Evolutionary conservation across 2,797 vertebrate species (phyloP), one percentile per base, ranked within the genome.

Genomic region (Syngnathus acus): DNA sequence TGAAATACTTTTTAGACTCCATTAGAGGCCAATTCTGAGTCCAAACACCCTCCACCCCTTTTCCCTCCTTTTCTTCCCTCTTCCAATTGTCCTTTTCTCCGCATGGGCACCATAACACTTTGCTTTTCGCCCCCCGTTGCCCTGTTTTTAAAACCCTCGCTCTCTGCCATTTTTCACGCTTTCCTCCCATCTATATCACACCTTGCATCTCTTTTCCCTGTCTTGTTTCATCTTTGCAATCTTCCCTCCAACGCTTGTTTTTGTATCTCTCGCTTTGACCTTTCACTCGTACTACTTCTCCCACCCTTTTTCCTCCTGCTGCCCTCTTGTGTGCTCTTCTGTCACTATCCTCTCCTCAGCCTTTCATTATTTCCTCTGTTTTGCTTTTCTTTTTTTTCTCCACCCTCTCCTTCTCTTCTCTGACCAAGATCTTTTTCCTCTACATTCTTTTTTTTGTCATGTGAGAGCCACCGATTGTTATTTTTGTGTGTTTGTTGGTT

Each of bases 401-500:
- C 51, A 83, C 92, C 62, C 91, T 96, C 79, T 95, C 93, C 78
- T 92, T 85, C 59, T 78, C 92, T 84, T 90, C 90, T 77, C 86
- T 94, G 90, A 88, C 90, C 83, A 94, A 94, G 87, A 87, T 96
- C 84, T 92, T 94, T 85, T 90, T 95, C 88, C 89, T 97, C 84
- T 83, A 92, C 94, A 92, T 95, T 78, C 91, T 95, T 84, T 95
- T 95, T 88, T 93, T 94, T 76, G 90, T 95, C 90, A 89, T 97
- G 89, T 96, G 88, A 95, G 89, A 72, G 67, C 68, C 82, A 83
- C 73, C 83, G 85, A 84, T 80, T 57, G 26, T 80, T 78, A 70
- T 63, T 58, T 16, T 70, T 64, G 23, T 17, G 32, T 64, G 57
- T 71, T 75, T 69, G 66, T 77, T 68, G 59, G 80, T 87, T 85